These are phyloP conservation scores for Pseudotriccus pelzelni DNA, from an alignment of 2,797 vertebrate genomes.

Conservation along the genomic window DNA sequence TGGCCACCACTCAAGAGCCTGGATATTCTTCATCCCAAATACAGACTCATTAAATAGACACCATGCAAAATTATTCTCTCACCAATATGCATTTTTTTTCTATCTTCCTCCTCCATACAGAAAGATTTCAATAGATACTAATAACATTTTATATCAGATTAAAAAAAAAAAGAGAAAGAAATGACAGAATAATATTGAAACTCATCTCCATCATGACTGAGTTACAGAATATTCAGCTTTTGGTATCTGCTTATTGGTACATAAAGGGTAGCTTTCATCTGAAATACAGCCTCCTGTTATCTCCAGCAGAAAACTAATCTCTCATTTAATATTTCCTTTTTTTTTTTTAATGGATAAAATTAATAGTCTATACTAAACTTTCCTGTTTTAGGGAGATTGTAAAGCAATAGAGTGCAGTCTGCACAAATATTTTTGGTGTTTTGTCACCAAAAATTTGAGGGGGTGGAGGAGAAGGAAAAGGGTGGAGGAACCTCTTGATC, in stretches of 20 bases:
- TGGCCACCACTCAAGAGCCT: not conserved
- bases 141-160: not conserved
- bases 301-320: not conserved
- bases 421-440: not conserved
- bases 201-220: not conserved
- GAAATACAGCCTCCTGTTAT: not conserved
- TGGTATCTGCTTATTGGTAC: not conserved
- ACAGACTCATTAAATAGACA: not conserved
- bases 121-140: not conserved
- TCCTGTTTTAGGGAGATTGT: not conserved
- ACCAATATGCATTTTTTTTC: not conserved
- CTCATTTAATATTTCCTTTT: not conserved
- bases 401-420: not conserved
- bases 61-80: not conserved
- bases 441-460: conserved; percentile 13
- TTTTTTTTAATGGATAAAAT: not conserved
- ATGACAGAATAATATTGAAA: not conserved
- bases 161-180: not conserved
- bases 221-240: not conserved
- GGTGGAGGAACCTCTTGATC: not conserved
- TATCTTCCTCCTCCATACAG: not conserved
- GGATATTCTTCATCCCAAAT: not conserved
- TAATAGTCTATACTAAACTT: not conserved
- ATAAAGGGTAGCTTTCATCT: not conserved
- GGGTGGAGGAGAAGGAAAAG: not conserved